Evolutionary conservation across 1,140 invertebrate genomes (phyloP), one percentile per base, ranked within the genome.

Genomic region (Hesperophylax magnus): DNA sequence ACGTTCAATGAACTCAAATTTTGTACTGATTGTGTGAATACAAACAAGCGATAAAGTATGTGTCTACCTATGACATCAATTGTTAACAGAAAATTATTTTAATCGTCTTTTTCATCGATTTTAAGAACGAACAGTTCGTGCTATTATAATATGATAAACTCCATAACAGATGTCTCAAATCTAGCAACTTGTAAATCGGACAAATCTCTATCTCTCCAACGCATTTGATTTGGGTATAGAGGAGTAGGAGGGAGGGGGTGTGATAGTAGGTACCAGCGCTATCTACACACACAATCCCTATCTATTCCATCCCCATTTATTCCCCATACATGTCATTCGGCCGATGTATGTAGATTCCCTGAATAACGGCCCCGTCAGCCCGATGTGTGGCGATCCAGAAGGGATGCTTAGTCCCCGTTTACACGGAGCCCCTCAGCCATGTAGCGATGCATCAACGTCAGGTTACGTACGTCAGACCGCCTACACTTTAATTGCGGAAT

Each of bases 331-430:
- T 47, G 56, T n/a, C n/a, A 58, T 58, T 58, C 56, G 2, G 56
- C 39, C 39, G 56, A 18, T 24, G 60, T 61, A 61, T 61, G 20
- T 15, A 22, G 60, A 24, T 24, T 61, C 60, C 63, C n/a, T 78
- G 77, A 78, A 17, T 78, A 78, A 78, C 76, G 61, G 34, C 86
- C 89, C 85, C 89, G 91, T 92, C 92, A 91, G 84, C 88, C 87
- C 91, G 90, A 92, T 92, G 91, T 92, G 89, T 88, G 89, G 87
- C 87, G 86, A 85, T 78, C 85, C 85, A 85, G 77, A 67, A 78
- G 74, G 65, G 67, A 54, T 39, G 58, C 67, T 75, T 60, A 15
- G 52, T 54, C 47, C 75, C 27, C 75, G 52, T 54, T 75, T 27
- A 52, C 39, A 52, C 52, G 31, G 60, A 47, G 39, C 39, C 39